Percentiles rank a stretch among this genome's conserved stretches.
These are phyloP conservation scores for Pecten maximus DNA, from an alignment of 2,888 invertebrate species.

Conservation along the genomic window DNA sequence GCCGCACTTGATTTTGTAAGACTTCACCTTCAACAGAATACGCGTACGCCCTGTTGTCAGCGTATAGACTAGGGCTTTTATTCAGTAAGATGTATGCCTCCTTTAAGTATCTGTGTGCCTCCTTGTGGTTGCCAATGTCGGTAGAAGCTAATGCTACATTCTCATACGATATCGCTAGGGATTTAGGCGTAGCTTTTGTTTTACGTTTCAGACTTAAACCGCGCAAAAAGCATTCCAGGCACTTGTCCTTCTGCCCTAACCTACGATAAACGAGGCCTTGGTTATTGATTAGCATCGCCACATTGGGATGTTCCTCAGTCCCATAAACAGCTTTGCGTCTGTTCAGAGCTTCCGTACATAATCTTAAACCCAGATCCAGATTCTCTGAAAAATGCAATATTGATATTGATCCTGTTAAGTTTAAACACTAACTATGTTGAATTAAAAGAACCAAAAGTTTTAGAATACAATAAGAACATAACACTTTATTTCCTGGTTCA, in stretches of 20 bases:
- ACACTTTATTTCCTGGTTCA: no score
- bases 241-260: conserved; percentile 61
- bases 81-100: conserved; percentile 40
- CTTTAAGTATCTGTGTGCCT: conserved; percentile 37
- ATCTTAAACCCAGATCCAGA: conserved; percentile 1
- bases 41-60: conserved; percentile 28
- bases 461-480: no score
- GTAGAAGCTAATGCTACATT: conserved; percentile 59
- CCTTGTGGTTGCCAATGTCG: conserved; percentile 27
- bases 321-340: conserved; percentile 37
- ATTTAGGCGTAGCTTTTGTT: conserved; percentile 40
- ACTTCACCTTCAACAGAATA: neutral
- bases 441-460: no score
- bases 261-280: conserved; percentile 65
- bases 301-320: conserved; percentile 53
- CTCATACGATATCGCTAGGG: conserved; percentile 60
- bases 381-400: conserved; percentile 9
- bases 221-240: conserved; percentile 49
- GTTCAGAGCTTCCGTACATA: neutral
- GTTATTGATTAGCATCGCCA: conserved; percentile 65
- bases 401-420: no score
- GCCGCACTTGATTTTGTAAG: neutral
- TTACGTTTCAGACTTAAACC: conserved; percentile 26
- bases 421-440: no score
- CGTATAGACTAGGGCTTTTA: conserved; percentile 46